Conservation (phyloP, 2,113 vertebrate species). For the Megaceryle maxima region DNA sequence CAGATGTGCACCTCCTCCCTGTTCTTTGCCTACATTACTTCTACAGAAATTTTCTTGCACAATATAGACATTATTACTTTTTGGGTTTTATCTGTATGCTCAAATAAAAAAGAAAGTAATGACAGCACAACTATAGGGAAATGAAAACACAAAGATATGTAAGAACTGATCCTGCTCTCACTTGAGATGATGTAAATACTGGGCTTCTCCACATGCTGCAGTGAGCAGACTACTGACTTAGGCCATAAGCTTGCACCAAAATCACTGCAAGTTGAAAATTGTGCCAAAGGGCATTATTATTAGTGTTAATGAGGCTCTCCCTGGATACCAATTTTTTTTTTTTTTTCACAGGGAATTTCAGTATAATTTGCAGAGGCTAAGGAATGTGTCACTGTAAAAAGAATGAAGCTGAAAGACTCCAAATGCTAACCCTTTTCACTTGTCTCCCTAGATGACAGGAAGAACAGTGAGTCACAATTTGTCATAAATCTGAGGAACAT, state of each 20-base stretch:
- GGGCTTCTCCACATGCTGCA: neutral
- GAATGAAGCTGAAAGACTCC: neutral
- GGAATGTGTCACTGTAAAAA: neutral
- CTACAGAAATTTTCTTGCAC: neutral
- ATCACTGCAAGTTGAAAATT: neutral
- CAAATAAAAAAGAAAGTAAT: neutral
- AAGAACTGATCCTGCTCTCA: neutral
- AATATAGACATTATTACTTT: neutral
- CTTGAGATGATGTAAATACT: neutral
- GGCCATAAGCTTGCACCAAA: neutral
- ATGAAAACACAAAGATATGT: neutral
- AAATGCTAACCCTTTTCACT: neutral
- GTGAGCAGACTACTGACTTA: neutral
- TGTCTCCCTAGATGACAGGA: conserved; percentile 17
- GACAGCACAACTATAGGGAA: neutral
- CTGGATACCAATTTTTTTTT: neutral
- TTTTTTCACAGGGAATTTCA: neutral
- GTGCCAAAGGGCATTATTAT: neutral
- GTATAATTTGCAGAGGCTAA: neutral
- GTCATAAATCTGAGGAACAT: neutral
- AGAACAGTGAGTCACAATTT: neutral
- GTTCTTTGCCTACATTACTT: neutral
- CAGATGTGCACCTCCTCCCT: neutral
- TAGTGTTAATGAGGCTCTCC: neutral
- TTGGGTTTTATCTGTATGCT: neutral